phyloP scores from a whole-genome alignment of 2,113 vertebrate species.

The Menidia beryllina region DNA sequence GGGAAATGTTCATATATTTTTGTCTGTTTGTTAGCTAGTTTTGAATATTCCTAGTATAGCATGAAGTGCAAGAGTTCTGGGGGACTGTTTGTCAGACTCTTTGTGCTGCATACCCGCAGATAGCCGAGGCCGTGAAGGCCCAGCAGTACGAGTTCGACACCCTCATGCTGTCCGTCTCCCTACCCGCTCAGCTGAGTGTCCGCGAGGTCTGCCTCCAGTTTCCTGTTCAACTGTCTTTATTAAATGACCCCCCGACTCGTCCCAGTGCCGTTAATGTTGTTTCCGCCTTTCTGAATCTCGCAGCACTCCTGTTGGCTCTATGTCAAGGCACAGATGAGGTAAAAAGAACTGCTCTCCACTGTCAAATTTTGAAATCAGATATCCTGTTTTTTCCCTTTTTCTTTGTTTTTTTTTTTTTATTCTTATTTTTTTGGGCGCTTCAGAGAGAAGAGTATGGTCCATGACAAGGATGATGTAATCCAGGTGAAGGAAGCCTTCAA shows the following conservation, averaged over 20 bases:
- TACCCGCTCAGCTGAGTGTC: constrained; percentile 94
- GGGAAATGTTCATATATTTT: no score
- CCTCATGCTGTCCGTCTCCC: constrained; percentile 91
- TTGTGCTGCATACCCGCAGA: constrained; percentile 74
- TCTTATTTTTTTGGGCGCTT: no score
- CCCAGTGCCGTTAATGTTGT: rapidly evolving
- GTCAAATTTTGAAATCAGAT: background rate
- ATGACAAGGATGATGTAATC: constrained; percentile 88
- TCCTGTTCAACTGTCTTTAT: background rate
- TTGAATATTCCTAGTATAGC: background rate
- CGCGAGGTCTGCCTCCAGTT: constrained; percentile 87
- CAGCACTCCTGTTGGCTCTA: constrained; percentile 94
- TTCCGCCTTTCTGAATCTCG: constrained; percentile 1
- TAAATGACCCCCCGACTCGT: background rate
- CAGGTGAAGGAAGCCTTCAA: constrained; percentile 97
- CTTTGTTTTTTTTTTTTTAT: background rate
- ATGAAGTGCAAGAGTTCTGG: no score
- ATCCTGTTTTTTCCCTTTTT: background rate
- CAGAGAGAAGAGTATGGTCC: constrained; percentile 87
- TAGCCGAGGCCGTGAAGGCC: constrained; percentile 85
- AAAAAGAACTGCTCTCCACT: constrained; percentile 11
- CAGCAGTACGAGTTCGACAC: constrained; percentile 88
- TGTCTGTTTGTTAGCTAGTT: no score
- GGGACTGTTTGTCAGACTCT: background rate
- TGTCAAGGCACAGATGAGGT: constrained; percentile 92